Conservation (phyloP, 2,797 vertebrate species). For the Manis javanica region DNA sequence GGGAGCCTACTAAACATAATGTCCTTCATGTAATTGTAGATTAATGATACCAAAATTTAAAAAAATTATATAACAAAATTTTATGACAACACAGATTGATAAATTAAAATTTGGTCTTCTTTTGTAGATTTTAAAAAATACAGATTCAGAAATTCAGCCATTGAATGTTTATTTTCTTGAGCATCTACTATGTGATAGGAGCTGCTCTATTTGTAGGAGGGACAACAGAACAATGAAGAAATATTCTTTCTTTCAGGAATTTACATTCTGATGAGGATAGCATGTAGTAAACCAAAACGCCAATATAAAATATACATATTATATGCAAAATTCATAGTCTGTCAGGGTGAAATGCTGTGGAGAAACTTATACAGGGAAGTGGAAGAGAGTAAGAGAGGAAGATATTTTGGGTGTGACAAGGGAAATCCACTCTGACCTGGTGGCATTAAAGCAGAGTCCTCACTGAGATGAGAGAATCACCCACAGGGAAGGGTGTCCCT, state of each 20-base stretch:
- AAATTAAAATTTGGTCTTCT: conserved; percentile 24
- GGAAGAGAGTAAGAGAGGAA: neutral
- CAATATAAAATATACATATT: neutral
- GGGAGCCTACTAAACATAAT: no score
- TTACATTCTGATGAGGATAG: neutral
- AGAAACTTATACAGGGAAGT: neutral
- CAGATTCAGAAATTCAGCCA: neutral
- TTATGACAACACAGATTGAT: neutral
- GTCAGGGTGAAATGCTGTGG: neutral
- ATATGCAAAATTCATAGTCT: neutral
- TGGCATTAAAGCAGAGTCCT: neutral
- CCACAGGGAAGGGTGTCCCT: neutral
- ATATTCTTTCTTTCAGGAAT: neutral
- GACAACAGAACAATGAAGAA: neutral
- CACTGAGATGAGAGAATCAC: neutral
- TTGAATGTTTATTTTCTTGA: neutral
- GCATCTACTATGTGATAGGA: neutral
- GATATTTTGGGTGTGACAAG: neutral
- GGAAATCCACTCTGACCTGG: neutral
- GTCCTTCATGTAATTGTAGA: no score
- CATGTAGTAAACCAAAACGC: neutral
- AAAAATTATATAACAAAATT: neutral
- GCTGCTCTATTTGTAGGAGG: neutral
- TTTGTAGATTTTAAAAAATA: neutral
- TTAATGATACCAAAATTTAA: no score